Conservation (phyloP, 2,888 invertebrate species). For the Brachyptera risi region DNA sequence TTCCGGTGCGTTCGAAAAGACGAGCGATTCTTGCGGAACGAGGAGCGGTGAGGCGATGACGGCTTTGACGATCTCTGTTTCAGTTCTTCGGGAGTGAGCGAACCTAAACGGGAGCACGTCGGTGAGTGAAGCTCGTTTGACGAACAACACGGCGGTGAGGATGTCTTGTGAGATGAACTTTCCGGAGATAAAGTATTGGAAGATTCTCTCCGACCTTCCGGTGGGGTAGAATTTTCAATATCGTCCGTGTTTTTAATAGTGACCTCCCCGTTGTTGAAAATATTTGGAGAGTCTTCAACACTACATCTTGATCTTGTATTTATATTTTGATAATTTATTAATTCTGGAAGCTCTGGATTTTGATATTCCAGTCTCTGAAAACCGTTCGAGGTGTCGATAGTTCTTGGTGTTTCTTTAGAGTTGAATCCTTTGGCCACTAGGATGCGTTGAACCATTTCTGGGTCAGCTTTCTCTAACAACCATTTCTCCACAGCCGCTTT, state of each 20-base stretch:
- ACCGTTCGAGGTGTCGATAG: neutral
- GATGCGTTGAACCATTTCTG: constrained; percentile 59
- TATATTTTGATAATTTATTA: too few relatives aligned
- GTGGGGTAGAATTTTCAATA: neutral
- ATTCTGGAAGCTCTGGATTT: too few relatives aligned
- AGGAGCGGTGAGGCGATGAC: constrained; percentile 7
- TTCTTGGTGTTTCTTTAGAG: neutral
- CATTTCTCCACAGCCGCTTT: constrained; percentile 55
- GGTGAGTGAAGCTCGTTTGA: neutral
- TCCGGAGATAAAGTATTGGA: neutral
- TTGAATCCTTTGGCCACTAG: constrained; percentile 46
- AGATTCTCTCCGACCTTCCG: neutral
- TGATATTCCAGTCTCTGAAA: too few relatives aligned
- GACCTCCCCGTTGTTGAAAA: too few relatives aligned
- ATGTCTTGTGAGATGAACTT: neutral
- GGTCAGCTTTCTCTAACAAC: constrained; percentile 69
- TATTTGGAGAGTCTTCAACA: too few relatives aligned
- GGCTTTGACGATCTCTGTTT: neutral
- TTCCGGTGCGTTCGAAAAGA: constrained; percentile 14
- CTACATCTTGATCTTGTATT: too few relatives aligned
- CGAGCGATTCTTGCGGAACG: constrained; percentile 13
- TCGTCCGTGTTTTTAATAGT: neutral
- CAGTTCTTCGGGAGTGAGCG: neutral
- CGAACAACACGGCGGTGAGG: neutral
- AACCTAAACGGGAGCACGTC: neutral